Evolutionary conservation across 2,888 invertebrate genomes (phyloP).

Genomic region (Branchellion lobata): DNA sequence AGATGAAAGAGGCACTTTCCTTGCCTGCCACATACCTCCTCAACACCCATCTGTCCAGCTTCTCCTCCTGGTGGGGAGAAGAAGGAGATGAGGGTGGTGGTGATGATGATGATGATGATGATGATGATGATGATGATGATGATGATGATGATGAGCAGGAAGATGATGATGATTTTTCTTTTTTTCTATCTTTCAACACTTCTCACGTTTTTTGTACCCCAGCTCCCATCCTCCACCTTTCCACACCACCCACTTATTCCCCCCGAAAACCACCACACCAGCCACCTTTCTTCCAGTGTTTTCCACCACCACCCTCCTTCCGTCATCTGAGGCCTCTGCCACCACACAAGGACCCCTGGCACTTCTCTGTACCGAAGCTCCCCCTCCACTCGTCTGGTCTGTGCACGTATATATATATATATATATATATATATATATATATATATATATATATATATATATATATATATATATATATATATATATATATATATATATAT

Average conservation of each 20-base stretch:
- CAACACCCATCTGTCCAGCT: constrained; percentile 43
- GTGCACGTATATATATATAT: neutral
- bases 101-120: no score
- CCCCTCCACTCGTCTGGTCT: constrained; percentile 10
- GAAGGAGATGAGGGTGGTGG: no score
- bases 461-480: neutral
- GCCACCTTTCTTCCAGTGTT: constrained; percentile 62
- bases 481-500: neutral
- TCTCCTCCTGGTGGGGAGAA: constrained; percentile 44
- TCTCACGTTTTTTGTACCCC: neutral
- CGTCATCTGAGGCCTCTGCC: constrained; percentile 63
- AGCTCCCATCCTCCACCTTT: neutral
- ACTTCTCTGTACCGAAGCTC: constrained; percentile 32
- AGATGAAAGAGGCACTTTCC: constrained; percentile 13
- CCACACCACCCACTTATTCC: neutral
- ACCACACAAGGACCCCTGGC: constrained; percentile 46
- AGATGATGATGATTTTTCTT: no score
- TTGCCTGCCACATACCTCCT: constrained; percentile 41
- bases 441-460: neutral
- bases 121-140: no score
- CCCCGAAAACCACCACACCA: neutral
- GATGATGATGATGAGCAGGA: no score
- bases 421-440: neutral
- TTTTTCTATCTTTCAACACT: neutral
- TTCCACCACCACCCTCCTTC: constrained; percentile 63